These are phyloP conservation scores for Trichonephila inaurata DNA, from an alignment of 1,140 invertebrate species.

Conservation along the genomic window DNA sequence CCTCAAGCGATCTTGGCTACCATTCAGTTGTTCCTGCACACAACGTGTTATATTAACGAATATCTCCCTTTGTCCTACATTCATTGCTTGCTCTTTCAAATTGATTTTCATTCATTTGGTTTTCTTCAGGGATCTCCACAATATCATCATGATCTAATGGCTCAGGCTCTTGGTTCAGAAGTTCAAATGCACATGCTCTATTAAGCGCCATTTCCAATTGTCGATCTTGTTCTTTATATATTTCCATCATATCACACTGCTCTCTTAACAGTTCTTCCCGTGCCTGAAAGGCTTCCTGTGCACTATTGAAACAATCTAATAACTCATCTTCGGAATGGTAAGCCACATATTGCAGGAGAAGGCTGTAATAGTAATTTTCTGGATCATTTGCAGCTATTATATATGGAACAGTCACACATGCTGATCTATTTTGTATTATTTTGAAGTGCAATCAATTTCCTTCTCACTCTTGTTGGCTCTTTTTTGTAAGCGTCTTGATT, in stretches of 20 bases:
- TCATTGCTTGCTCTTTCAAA: too few relatives aligned
- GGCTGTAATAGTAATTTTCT: constrained; percentile 74
- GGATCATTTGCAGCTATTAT: constrained; percentile 35
- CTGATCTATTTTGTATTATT: constrained; percentile 14
- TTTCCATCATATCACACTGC: constrained; percentile 40
- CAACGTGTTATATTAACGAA: constrained; percentile 76
- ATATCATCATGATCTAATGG: constrained; percentile 13
- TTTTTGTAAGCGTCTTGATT: constrained; percentile 62
- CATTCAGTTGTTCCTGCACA: constrained; percentile 77
- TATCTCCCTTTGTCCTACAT: too few relatives aligned
- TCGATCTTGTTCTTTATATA: constrained; percentile 27
- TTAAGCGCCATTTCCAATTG: constrained; percentile 39
- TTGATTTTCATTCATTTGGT: too few relatives aligned
- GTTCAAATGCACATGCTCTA: constrained; percentile 44
- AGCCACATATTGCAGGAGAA: constrained; percentile 70
- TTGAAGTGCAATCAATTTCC: constrained; percentile 47
- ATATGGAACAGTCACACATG: constrained; percentile 22
- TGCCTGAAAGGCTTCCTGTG: constrained; percentile 69
- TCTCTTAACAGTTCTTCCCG: constrained; percentile 62
- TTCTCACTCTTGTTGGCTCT: not conserved
- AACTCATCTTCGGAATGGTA: constrained; percentile 67
- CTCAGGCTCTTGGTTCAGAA: constrained; percentile 22
- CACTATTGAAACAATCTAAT: constrained; percentile 60
- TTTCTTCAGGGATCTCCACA: constrained; percentile 12
- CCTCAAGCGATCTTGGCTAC: constrained; percentile 66